phyloP scores from a whole-genome alignment of 2,113 vertebrate species.

The Salvelinus alpinus region DNA sequence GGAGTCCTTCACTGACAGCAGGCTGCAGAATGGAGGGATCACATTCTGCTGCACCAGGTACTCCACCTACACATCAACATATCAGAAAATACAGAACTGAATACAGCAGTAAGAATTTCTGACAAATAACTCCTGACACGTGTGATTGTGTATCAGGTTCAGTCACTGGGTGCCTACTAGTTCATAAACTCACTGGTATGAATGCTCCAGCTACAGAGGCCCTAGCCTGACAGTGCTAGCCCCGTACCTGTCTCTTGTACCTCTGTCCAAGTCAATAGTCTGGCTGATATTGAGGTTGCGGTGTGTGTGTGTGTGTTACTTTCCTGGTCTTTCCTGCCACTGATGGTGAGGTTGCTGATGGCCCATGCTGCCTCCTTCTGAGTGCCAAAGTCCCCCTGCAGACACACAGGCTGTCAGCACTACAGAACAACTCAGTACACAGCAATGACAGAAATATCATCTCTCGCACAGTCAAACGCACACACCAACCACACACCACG shows the following conservation, averaged over 20 bases:
- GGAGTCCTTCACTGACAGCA: slow-evolving; percentile 96
- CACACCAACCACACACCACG: slow-evolving; percentile 39
- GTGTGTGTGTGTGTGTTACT: slow-evolving; percentile 32
- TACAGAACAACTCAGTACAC: not conserved
- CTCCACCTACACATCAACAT: slow-evolving; percentile 83
- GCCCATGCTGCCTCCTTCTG: slow-evolving; percentile 99
- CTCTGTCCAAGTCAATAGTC: not conserved
- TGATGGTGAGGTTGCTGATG: slow-evolving; percentile 99
- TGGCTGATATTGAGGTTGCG: no score
- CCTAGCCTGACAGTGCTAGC: not conserved
- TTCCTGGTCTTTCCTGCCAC: slow-evolving; percentile 99
- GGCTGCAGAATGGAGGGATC: slow-evolving; percentile 95
- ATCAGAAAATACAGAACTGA: slow-evolving; percentile 56
- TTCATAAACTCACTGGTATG: no score
- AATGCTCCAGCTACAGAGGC: not conserved
- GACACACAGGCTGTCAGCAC: slow-evolving; percentile 68
- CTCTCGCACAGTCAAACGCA: slow-evolving; percentile 77
- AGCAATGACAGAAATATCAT: slow-evolving; percentile 68
- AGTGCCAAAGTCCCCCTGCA: slow-evolving; percentile 96
- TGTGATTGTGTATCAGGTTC: no score
- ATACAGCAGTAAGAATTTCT: not conserved
- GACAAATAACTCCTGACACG: not conserved
- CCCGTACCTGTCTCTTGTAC: not conserved
- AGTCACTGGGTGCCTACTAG: no score
- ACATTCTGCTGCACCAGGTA: slow-evolving; percentile 96